Conservation (phyloP, 2,888 invertebrate genomes). For the Drosophila parthenogenetica region DNA sequence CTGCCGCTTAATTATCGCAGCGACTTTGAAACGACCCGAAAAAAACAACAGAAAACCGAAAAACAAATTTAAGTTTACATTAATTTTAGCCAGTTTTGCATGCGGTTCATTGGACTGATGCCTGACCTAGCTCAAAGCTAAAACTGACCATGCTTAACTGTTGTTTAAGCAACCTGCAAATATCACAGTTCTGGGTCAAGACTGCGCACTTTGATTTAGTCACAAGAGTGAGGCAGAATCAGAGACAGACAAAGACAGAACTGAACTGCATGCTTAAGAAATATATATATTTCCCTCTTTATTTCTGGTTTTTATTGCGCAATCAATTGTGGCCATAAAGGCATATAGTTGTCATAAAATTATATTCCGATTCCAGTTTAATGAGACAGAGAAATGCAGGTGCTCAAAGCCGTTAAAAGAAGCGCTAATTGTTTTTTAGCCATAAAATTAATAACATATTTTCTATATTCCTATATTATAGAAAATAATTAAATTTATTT, state of each 20-base stretch:
- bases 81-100: conserved; percentile 13
- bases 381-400: conserved; percentile 24
- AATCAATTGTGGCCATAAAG: conserved; percentile 27
- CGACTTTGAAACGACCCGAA: conserved; percentile 47
- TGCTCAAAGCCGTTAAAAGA: conserved; percentile 16
- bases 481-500: no score
- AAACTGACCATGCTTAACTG: conserved; percentile 40
- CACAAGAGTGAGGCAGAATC: background rate
- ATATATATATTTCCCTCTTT: no score
- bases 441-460: background rate
- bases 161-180: conserved; percentile 26
- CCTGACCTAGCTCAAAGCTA: conserved; percentile 55
- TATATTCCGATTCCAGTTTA: conserved; percentile 41
- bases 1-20: conserved; percentile 45
- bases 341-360: conserved; percentile 36
- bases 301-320: conserved; percentile 5
- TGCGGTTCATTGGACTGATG: conserved; percentile 52
- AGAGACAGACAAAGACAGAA: background rate
- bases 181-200: conserved; percentile 47
- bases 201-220: conserved; percentile 16
- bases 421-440: conserved; percentile 32
- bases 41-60: conserved; percentile 7
- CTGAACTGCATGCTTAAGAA: background rate
- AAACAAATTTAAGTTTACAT: conserved; percentile 3
- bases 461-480: background rate